Percentiles rank a stretch among this genome's conserved stretches.
Conservation (phyloP, 2,888 invertebrate genomes). For the Coelinius sp. region DNA sequence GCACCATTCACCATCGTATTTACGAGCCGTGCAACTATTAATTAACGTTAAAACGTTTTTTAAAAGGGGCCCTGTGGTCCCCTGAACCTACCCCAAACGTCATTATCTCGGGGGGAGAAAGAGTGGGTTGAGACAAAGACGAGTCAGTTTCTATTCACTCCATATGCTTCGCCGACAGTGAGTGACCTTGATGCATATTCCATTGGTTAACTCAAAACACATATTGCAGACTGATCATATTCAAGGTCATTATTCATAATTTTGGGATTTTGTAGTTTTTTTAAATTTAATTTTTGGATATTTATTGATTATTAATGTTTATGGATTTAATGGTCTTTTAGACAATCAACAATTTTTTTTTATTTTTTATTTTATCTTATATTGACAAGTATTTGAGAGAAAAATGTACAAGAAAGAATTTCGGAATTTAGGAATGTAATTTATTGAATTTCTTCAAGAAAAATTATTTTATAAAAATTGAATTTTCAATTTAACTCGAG, state of each 20-base stretch:
- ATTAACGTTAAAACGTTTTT: constrained; percentile 55
- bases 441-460: too few species aligned
- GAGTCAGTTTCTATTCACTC: constrained; percentile 9
- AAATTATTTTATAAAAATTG: too few species aligned
- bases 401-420: too few species aligned
- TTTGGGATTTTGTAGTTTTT: not conserved
- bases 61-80: constrained; percentile 30
- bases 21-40: constrained; percentile 59
- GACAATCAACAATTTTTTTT: too few species aligned
- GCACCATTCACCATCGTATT: constrained; percentile 60
- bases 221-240: constrained; percentile 20
- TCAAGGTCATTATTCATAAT: not conserved
- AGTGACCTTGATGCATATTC: constrained; percentile 21
- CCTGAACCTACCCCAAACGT: constrained; percentile 58
- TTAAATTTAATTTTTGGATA: not conserved
- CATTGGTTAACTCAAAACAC: not conserved
- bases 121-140: constrained; percentile 25
- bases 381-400: too few species aligned
- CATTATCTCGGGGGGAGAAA: constrained; percentile 32
- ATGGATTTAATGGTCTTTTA: too few species aligned
- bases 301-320: too few species aligned
- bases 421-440: too few species aligned
- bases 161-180: constrained; percentile 20
- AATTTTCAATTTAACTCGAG: too few species aligned
- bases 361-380: too few species aligned